Conservation (phyloP, 2,888 invertebrate species). For the Microdon myrmicae region DNA sequence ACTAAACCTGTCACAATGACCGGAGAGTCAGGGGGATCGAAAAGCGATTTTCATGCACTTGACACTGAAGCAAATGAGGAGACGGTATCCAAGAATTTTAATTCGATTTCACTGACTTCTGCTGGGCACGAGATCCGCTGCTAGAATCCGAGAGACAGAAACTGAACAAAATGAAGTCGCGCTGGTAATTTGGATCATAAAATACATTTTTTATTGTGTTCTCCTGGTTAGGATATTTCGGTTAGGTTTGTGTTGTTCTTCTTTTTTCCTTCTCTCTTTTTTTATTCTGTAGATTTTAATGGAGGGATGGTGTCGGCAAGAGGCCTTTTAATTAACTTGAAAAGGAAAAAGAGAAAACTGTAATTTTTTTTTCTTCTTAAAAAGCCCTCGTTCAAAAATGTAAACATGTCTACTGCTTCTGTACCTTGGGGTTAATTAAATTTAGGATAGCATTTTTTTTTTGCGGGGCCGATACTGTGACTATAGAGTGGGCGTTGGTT, state of each 20-base stretch:
- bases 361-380: too few species aligned
- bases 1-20: background rate
- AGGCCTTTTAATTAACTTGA: slow-evolving; percentile 36
- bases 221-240: slow-evolving; percentile 6
- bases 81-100: slow-evolving; percentile 6
- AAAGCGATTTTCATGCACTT: background rate
- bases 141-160: slow-evolving; percentile 8
- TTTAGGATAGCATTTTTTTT: too few species aligned
- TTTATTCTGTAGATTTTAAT: slow-evolving; percentile 23
- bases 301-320: slow-evolving; percentile 12
- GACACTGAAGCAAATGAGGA: too few species aligned
- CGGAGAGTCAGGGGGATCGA: background rate
- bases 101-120: background rate
- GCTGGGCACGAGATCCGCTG: background rate
- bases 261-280: slow-evolving; percentile 11
- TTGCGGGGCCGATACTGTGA: too few species aligned
- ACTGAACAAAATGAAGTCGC: slow-evolving; percentile 29
- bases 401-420: too few species aligned
- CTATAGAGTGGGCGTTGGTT: too few species aligned
- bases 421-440: too few species aligned
- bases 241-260: slow-evolving; percentile 1
- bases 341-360: too few species aligned
- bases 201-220: slow-evolving; percentile 14
- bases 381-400: too few species aligned
- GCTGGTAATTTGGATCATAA: slow-evolving; percentile 31